A percentile compares a stretch with the other conserved stretches of the same genome.
Conservation (phyloP, 2,888 invertebrate species). For the Hemicrepidius hirtus region DNA sequence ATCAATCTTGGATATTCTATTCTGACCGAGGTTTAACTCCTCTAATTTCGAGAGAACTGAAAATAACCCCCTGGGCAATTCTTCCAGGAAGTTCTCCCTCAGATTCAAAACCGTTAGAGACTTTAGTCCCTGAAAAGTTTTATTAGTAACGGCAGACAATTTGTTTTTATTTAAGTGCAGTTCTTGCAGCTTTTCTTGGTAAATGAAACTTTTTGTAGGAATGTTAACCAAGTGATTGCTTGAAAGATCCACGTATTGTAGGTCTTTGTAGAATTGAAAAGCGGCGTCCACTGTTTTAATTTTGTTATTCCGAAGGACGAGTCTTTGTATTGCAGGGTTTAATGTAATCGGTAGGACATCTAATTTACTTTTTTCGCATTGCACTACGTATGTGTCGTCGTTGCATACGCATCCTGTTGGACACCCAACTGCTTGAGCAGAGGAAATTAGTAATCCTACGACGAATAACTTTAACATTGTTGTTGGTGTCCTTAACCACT, state of each 20-base stretch:
- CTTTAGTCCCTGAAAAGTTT: conserved; percentile 86
- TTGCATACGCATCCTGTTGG: conserved; percentile 92
- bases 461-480: conserved; percentile 59
- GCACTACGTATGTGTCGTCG: conserved; percentile 90
- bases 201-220: conserved; percentile 85
- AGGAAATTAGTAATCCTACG: conserved; percentile 57
- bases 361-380: conserved; percentile 89
- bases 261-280: conserved; percentile 90
- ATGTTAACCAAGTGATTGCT: conserved; percentile 89
- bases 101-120: conserved; percentile 87
- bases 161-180: conserved; percentile 90
- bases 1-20: conserved; percentile 88
- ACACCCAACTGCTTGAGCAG: conserved; percentile 81
- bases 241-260: conserved; percentile 89
- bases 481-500: conserved; percentile 60
- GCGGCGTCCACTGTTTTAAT: conserved; percentile 93
- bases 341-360: conserved; percentile 93
- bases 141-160: conserved; percentile 86
- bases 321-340: conserved; percentile 91
- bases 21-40: conserved; percentile 90
- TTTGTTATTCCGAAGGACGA: conserved; percentile 89
- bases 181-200: conserved; percentile 88
- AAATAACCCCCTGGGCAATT: conserved; percentile 84
- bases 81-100: conserved; percentile 87
- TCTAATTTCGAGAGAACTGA: conserved; percentile 84